A percentile compares a stretch with the other conserved stretches of the same genome.
These are phyloP conservation scores for Chloroceryle inda DNA, from an alignment of 2,797 vertebrate genomes.

Conservation along the genomic window DNA sequence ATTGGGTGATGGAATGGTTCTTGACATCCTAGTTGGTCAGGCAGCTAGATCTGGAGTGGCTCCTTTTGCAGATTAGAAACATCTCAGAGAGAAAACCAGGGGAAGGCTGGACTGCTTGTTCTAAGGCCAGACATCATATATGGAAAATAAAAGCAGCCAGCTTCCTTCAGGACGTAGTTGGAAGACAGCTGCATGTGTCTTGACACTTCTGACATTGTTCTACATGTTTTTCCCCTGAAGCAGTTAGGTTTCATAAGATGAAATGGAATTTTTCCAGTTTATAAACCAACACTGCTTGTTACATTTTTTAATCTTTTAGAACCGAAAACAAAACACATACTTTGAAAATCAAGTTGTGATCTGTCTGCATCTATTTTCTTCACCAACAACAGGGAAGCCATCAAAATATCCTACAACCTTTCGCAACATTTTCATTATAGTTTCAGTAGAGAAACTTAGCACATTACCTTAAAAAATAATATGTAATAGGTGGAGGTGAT, in stretches of 20 bases:
- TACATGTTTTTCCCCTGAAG: background rate
- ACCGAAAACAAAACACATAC: background rate
- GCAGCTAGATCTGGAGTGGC: background rate
- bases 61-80: background rate
- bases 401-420: background rate
- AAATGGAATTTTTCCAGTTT: background rate
- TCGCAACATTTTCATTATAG: background rate
- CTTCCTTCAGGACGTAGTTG: background rate
- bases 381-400: background rate
- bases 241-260: background rate
- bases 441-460: background rate
- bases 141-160: background rate
- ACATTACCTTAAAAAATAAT: background rate
- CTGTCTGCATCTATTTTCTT: background rate
- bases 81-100: no score
- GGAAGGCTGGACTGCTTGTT: background rate
- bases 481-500: background rate
- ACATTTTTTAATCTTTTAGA: background rate
- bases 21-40: background rate
- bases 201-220: background rate
- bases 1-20: background rate
- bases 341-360: constrained; percentile 14
- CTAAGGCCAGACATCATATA: background rate
- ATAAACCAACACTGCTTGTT: background rate
- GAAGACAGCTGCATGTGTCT: background rate